Evolutionary conservation across 2,797 vertebrate species (phyloP).

Genomic region (Fratercula arctica): DNA sequence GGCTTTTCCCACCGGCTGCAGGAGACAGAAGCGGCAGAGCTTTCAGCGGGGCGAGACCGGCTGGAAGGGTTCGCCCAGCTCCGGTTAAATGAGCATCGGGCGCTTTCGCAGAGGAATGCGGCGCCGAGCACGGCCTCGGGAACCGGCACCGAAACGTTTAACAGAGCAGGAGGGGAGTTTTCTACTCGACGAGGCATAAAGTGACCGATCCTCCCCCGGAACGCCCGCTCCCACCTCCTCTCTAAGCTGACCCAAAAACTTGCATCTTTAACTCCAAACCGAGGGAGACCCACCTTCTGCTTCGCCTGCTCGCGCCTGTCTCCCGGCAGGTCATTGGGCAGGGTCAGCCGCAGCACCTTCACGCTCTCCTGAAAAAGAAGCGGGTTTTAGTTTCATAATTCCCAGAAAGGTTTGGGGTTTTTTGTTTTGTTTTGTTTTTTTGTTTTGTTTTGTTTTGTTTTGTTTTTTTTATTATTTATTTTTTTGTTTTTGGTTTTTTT

Average conservation of each 20-base stretch:
- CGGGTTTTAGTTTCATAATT: neutral
- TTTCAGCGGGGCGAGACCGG: neutral
- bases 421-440: too few species aligned
- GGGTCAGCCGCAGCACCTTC: conserved; percentile 85
- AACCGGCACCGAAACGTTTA: neutral
- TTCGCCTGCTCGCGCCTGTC: conserved; percentile 72
- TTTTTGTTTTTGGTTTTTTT: too few species aligned
- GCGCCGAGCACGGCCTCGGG: fast-evolving
- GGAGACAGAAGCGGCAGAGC: neutral
- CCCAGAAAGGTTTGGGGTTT: too few species aligned
- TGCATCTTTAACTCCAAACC: neutral
- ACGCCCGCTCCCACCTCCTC: too few species aligned
- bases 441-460: too few species aligned
- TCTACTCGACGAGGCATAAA: fast-evolving
- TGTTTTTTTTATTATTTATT: too few species aligned
- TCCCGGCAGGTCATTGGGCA: conserved; percentile 78
- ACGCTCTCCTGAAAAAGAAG: conserved; percentile 77
- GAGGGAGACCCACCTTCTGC: conserved; percentile 78
- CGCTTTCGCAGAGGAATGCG: fast-evolving
- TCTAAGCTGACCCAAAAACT: neutral
- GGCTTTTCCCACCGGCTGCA: conserved; percentile 86
- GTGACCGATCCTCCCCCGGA: neutral
- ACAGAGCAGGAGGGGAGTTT: neutral
- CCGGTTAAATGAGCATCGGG: neutral
- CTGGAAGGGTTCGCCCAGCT: neutral